Evolutionary conservation across 2,797 vertebrate genomes (phyloP).

Genomic region (Podarcis lilfordi): DNA sequence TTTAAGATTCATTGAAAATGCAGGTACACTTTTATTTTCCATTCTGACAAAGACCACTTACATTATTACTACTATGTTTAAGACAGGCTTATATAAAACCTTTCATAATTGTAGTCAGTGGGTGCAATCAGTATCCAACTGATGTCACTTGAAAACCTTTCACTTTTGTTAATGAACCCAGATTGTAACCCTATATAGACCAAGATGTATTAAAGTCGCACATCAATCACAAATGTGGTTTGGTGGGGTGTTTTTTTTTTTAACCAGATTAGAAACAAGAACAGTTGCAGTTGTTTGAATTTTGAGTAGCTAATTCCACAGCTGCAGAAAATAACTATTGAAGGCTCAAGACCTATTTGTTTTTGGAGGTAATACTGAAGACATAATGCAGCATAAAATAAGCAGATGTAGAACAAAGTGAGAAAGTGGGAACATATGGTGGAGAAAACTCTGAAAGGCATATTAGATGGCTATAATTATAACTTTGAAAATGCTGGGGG

Average conservation of each 20-base stretch:
- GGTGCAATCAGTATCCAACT: not conserved
- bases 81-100: not conserved
- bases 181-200: not conserved
- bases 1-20: not conserved
- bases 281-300: slow-evolving; percentile 39
- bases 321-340: slow-evolving; percentile 69
- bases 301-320: slow-evolving; percentile 62
- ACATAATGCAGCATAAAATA: slow-evolving; percentile 55
- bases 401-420: slow-evolving; percentile 70
- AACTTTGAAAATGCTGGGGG: slow-evolving; percentile 63
- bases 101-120: slow-evolving; percentile 24
- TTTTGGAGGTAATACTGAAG: slow-evolving; percentile 64
- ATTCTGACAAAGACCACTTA: slow-evolving; percentile 20
- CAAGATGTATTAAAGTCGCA: slow-evolving; percentile 6
- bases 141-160: slow-evolving; percentile 13
- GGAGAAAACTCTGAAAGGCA: slow-evolving; percentile 70
- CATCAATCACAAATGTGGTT: slow-evolving; percentile 28
- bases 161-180: not conserved
- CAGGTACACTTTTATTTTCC: not conserved
- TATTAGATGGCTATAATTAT: slow-evolving; percentile 62
- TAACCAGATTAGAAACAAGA: slow-evolving; percentile 50
- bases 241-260: not conserved
- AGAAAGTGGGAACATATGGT: slow-evolving; percentile 72
- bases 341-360: slow-evolving; percentile 65
- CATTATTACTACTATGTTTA: slow-evolving; percentile 30